phyloP scores from a whole-genome alignment of 2,888 invertebrate genomes.

The Fragum sueziense region DNA sequence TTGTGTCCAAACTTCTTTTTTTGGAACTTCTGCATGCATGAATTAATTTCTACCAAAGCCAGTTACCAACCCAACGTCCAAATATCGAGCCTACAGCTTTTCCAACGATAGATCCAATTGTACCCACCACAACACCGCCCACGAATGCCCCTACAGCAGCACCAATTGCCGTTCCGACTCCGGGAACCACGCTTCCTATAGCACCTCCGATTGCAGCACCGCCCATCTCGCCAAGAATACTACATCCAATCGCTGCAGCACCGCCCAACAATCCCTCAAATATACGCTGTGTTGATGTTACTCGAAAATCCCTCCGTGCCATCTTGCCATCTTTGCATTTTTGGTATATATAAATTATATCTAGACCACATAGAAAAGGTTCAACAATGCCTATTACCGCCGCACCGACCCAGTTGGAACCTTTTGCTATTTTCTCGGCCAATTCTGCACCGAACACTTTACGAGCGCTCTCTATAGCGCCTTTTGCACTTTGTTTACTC shows the following conservation, averaged over 20 bases:
- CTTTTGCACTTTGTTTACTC: background rate
- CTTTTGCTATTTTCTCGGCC: conserved; percentile 2
- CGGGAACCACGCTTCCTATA: conserved; percentile 9
- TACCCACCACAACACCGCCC: conserved; percentile 22
- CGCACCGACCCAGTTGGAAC: conserved; percentile 21
- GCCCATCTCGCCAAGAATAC: background rate
- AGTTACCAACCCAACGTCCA: conserved; percentile 20
- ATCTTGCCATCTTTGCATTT: conserved; percentile 10
- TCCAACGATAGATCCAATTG: conserved; percentile 20
- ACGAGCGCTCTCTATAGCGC: background rate
- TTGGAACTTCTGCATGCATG: too few species aligned
- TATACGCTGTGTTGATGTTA: conserved; percentile 10
- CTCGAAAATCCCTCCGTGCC: conserved; percentile 14
- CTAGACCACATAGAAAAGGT: background rate
- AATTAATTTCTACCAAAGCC: too few species aligned
- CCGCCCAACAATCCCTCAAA: conserved; percentile 14
- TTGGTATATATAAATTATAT: background rate
- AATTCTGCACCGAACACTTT: conserved; percentile 18
- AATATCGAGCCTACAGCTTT: conserved; percentile 22
- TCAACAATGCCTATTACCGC: background rate
- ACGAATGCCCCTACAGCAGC: conserved; percentile 21
- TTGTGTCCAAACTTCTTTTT: too few species aligned
- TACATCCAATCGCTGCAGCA: background rate
- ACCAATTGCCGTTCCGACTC: conserved; percentile 3
- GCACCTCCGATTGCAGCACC: background rate